Evolutionary conservation across 1,140 invertebrate genomes (phyloP), one percentile per base, ranked within the genome.

Genomic region (Portunus trituberculatus): DNA sequence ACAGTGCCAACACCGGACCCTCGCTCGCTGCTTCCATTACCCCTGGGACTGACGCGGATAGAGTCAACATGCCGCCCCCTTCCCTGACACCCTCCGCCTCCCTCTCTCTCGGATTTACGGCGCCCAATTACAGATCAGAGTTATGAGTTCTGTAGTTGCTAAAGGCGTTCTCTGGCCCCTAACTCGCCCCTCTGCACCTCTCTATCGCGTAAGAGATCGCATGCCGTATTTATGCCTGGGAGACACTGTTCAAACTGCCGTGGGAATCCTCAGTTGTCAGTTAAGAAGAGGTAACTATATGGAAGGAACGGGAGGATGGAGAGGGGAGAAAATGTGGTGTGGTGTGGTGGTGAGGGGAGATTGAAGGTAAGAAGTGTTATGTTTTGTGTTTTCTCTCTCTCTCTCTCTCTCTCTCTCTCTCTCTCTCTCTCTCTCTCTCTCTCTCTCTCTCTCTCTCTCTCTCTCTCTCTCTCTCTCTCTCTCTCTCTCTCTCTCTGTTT

Each of bases 91-190:
- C 20, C 67, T 20, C 67, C 67, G 12, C 67, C 67, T n/a, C n/a
- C 25, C 67, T n/a, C 16, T 2, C 67, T 76, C 67, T 76, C n/a
- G 67, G 67, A 76, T 76, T 76, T 76, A 76, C 67, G 67, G 67
- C 7, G n/a, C 67, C 67, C 67, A 76, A 76, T 76, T 76, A 76
- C 67, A 76, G 67, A 76, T 76, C 67, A 76, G 67, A 76, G 67
- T 76, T n/a, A 76, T n/a, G 67, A 0, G 67, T n/a, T 76, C 20
- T 76, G 67, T 76, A 76, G 67, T 76, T 76, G 67, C 20, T 76
- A 76, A 76, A 76, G 67, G 67, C 20, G 52, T 2, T 10, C 52
- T 8, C 67, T 76, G 25, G 0, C 67, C n/a, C 67, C 20, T 7
- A 76, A 76, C 67, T 76, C 67, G 20, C 6, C 67, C 16, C 67